phyloP scores from a whole-genome alignment of 1,140 invertebrate species.

The Andrena cerasifolii region DNA sequence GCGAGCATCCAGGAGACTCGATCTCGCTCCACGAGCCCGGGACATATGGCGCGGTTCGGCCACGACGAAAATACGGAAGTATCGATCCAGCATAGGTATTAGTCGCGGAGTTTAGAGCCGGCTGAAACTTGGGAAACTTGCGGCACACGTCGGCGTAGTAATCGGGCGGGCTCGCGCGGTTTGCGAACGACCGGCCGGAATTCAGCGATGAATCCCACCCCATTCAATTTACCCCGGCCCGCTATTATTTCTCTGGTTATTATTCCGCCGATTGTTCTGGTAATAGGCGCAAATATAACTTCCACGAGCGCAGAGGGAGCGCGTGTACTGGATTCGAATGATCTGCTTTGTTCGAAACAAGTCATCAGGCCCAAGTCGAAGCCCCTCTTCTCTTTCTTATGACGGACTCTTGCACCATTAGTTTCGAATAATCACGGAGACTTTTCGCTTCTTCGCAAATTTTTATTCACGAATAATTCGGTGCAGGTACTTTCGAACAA shows the following conservation, averaged over 20 bases:
- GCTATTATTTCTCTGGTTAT: conserved; percentile 11
- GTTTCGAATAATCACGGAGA: too few relatives aligned
- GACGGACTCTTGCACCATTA: too few relatives aligned
- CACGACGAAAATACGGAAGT: conserved; percentile 35
- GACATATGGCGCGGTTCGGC: conserved; percentile 33
- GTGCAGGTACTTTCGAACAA: too few relatives aligned
- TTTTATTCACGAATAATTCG: too few relatives aligned
- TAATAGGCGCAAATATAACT: background rate
- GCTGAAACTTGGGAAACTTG: conserved; percentile 23
- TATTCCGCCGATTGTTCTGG: background rate
- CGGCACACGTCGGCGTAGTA: conserved; percentile 18
- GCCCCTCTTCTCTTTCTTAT: too few relatives aligned
- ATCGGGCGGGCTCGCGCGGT: background rate
- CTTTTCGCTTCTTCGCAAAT: too few relatives aligned
- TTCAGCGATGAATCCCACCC: conserved; percentile 6
- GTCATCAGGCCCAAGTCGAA: background rate
- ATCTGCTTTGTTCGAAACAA: background rate
- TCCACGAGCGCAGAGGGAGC: background rate
- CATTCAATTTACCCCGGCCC: background rate
- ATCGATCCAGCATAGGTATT: conserved; percentile 31
- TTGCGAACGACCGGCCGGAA: background rate
- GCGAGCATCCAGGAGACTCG: conserved; percentile 23
- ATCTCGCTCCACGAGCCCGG: background rate
- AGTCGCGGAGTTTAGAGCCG: conserved; percentile 14
- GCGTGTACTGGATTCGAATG: background rate